phyloP scores from a whole-genome alignment of 2,113 vertebrate species.

The Tachysurus vachellii region DNA sequence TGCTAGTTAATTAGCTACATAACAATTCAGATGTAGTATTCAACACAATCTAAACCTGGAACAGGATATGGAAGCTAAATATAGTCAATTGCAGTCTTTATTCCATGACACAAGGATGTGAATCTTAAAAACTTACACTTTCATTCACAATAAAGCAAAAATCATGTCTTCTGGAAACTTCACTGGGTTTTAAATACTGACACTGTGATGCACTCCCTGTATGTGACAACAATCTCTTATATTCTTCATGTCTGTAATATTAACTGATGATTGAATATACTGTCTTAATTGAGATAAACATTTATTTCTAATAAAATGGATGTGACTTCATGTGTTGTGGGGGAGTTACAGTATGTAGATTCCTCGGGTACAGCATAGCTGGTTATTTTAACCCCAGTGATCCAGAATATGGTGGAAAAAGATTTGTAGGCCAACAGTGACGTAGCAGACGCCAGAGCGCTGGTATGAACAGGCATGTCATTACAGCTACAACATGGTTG shows the following conservation, averaged over 20 bases:
- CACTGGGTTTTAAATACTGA: background rate
- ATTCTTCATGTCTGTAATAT: background rate
- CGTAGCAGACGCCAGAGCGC: conserved; percentile 19
- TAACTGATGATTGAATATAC: background rate
- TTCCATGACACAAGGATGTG: background rate
- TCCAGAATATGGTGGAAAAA: conserved; percentile 50
- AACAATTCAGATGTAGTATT: background rate
- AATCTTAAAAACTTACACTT: background rate
- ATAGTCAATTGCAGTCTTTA: background rate
- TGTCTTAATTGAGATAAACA: background rate
- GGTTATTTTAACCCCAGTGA: conserved; percentile 53
- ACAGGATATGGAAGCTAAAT: background rate
- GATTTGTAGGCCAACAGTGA: conserved; percentile 40
- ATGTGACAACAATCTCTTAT: background rate
- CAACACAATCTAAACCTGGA: background rate
- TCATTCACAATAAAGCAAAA: background rate
- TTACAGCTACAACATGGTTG: conserved; percentile 41
- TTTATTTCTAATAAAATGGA: background rate
- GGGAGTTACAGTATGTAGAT: conserved; percentile 16
- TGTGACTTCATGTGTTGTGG: conserved; percentile 6
- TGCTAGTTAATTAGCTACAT: background rate
- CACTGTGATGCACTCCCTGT: background rate
- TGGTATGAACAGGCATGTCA: conserved; percentile 46
- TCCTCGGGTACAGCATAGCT: background rate
- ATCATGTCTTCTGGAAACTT: background rate